phyloP scores from a whole-genome alignment of 2,113 vertebrate species.

The Benitochromis conjunctus region DNA sequence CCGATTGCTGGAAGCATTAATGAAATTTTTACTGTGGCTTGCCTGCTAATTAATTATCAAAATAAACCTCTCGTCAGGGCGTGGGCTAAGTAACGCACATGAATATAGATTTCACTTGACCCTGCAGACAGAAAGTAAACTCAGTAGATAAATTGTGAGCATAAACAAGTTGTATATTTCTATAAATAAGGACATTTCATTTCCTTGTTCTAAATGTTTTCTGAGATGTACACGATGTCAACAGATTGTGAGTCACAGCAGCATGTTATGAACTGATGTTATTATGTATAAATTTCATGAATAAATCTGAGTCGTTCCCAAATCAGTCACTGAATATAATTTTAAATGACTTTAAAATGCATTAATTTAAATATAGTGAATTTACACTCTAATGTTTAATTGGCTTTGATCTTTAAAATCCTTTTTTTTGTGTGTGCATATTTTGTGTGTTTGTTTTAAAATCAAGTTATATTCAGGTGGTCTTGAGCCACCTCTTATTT shows the following conservation, averaged over 20 bases:
- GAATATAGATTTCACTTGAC: neutral
- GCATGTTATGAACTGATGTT: neutral
- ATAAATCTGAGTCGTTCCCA: neutral
- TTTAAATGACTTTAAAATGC: neutral
- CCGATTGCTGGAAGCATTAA: neutral
- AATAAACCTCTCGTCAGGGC: neutral
- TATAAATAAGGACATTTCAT: neutral
- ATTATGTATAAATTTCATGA: neutral
- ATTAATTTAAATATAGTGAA: neutral
- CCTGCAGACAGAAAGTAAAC: neutral
- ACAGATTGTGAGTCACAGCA: neutral
- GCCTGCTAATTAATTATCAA: neutral
- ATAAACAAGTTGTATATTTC: neutral
- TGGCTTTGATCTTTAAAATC: rapidly evolving
- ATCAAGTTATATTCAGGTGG: neutral
- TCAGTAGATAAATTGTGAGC: neutral
- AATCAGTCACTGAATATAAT: neutral
- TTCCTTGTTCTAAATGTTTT: neutral
- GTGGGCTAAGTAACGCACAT: neutral
- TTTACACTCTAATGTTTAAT: neutral
- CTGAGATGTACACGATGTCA: neutral
- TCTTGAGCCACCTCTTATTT: neutral
- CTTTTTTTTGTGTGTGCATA: neutral
- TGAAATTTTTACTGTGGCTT: neutral
- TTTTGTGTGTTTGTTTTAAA: neutral